Base-by-base conservation (phyloP, 2,888 invertebrate genomes). In the Ypsolopha sequella region DNA sequence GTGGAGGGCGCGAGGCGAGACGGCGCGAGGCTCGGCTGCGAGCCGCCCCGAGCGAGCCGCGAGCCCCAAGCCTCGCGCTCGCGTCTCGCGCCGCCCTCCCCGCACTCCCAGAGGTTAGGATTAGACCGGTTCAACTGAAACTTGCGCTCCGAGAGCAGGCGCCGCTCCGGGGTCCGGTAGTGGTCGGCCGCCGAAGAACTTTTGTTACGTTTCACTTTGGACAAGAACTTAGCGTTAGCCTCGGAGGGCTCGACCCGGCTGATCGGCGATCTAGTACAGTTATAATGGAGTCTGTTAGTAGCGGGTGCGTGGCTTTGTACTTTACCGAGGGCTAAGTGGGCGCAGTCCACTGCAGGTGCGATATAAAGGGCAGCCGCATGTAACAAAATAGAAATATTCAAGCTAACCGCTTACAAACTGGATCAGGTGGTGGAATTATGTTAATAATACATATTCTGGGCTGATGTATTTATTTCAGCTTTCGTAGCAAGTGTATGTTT, bases 231-330 rank as follows among this genome's bases (percentile, higher is more conserved):
- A 14, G 46, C 51, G 41, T 50, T 54, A 36, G 33, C 41, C 38
- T 24, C 35, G 10, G 39, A n/a, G 55, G 80, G 76, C 57, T 69
- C 77, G 64, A 76, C 70, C 62, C 80, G 70, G 55, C 65, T 70
- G 62, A 64, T 65, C 65, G 74, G 69, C 59, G 76, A 64, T 73
- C 78, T 80, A 66, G 79, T 76, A 71, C 72, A 73, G 71, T 77
- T 80, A 75, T 71, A 77, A 68, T 77, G 77, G 64, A 75, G 70
- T 64, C 73, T 73, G 85, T 87, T 87, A 87, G 87, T 82, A 65
- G 81, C 80, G 79, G 80, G 82, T 80, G 89, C 90, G 87, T 90
- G 90, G 89, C 89, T 89, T 86, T 88, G 90, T 90, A 90, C 90
- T 81, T 90, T 91, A 90, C 90, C 90, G 76, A 90, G 82, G 80